These are phyloP conservation scores for Eurois occulta DNA, from an alignment of 2,888 invertebrate genomes.

Conservation along the genomic window DNA sequence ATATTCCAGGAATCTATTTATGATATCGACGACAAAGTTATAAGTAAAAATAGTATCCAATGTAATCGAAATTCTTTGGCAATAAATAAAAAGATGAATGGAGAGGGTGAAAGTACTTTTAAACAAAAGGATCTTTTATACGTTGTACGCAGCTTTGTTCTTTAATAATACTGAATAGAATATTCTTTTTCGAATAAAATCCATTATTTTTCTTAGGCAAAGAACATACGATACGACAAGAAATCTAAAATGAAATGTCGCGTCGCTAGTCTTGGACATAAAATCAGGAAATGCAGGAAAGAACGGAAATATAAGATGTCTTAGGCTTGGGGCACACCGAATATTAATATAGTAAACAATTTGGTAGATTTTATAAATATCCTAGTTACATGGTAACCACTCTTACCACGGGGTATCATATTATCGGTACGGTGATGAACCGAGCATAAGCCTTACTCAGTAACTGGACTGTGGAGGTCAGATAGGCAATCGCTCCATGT, in stretches of 20 bases:
- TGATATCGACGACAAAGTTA: not conserved
- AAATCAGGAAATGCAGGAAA: slow-evolving; percentile 16
- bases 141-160: slow-evolving; percentile 28
- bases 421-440: no score
- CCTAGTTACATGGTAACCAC: not conserved
- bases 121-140: slow-evolving; percentile 24
- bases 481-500: not conserved
- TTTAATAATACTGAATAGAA: slow-evolving; percentile 18
- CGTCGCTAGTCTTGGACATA: slow-evolving; percentile 19
- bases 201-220: slow-evolving; percentile 21
- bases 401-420: not conserved
- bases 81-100: slow-evolving; percentile 19
- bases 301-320: slow-evolving; percentile 1
- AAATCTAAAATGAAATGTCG: slow-evolving; percentile 12
- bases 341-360: not conserved
- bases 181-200: slow-evolving; percentile 17
- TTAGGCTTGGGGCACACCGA: slow-evolving; percentile 6
- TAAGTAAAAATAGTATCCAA: not conserved
- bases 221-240: slow-evolving; percentile 10
- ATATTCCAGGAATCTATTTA: not conserved
- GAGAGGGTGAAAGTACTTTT: slow-evolving; percentile 10
- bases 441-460: no score
- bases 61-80: slow-evolving; percentile 13
- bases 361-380: not conserved
- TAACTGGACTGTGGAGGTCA: not conserved